A percentile compares a stretch with the other conserved stretches of the same genome.
phyloP scores from a whole-genome alignment of 2,113 vertebrate species.

The Sigmodon hispidus region DNA sequence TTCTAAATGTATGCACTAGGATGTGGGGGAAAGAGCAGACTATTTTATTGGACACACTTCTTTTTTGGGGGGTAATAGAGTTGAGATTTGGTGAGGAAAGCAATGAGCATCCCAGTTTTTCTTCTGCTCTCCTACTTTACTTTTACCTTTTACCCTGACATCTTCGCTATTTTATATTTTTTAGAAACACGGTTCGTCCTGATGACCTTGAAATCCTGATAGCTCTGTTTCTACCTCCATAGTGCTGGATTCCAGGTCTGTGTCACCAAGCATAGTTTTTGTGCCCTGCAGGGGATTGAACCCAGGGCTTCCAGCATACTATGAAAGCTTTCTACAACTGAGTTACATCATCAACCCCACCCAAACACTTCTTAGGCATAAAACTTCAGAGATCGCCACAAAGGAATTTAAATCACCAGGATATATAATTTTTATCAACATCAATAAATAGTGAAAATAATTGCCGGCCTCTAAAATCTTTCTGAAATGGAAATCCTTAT shows the following conservation, averaged over 20 bases:
- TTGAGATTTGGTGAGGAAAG: constrained; percentile 65
- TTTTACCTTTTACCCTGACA: neutral
- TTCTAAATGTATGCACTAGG: constrained; percentile 61
- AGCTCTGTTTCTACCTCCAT: neutral
- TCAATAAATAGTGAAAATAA: constrained; percentile 45
- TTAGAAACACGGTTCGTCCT: neutral
- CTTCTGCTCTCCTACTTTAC: constrained; percentile 32
- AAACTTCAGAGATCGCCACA: neutral
- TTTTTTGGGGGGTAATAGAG: too few relatives aligned
- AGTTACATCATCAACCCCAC: neutral
- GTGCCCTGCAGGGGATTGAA: neutral
- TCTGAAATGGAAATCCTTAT: constrained; percentile 23
- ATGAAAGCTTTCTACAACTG: neutral
- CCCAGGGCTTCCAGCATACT: neutral
- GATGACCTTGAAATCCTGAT: neutral
- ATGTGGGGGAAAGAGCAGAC: neutral
- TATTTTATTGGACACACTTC: neutral
- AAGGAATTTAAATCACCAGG: neutral
- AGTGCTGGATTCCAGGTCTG: neutral
- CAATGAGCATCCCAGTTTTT: constrained; percentile 69
- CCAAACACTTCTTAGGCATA: neutral
- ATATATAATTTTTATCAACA: neutral
- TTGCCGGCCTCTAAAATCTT: constrained; percentile 17
- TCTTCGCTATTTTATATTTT: neutral
- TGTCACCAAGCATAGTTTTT: neutral